Evolutionary conservation across 2,888 invertebrate genomes (phyloP), one percentile per base, ranked within the genome.

Genomic region (Polydrusus tereticollis): DNA sequence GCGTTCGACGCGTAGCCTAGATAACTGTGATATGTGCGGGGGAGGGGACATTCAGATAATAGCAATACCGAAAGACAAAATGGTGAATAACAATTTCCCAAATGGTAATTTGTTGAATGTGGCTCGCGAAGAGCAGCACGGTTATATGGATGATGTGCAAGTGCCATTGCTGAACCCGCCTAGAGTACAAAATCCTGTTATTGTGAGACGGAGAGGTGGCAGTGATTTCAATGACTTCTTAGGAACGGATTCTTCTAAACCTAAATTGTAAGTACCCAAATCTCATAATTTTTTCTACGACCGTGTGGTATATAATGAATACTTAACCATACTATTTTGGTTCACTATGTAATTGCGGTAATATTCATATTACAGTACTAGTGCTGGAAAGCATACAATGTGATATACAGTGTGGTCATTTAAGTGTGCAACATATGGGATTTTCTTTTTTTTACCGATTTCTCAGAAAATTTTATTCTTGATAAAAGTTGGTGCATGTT

Each of bases 61-160:
- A 59, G 86, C 86, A 73, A 83, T 86, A 71, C 83, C 85, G 3
- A 85, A 85, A 64, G 85, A 85, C 69, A 87, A 86, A 80, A 80
- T 87, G 75, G 82, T 87, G 52, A 88, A 88, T 78, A 88, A 88
- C 78, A 88, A 88, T 81, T 87, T 87, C 78, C 87, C 88, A 0
- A 89, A 89, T 76, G 89, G 89, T 12, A 88, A 88, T 80, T 81
- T 88, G 47, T 79, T 87, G 69, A 83, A 84, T 59, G 80, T 85
- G 55, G 79, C 85, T 36, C 77, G 80, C 3, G 81, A 82, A 38
- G 79, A 79, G 41, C 69, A 38, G 18, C 78, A 80, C 18, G 80
- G 80, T 66, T 78, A 79, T 47, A 79, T 83, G 10, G 86, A 87
- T 72, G 87, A 85, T 60, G 75, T 69, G 6, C 73, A 75, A 41